Conservation (phyloP, 2,888 invertebrate species). For the Xanthostigma xanthostigma region DNA sequence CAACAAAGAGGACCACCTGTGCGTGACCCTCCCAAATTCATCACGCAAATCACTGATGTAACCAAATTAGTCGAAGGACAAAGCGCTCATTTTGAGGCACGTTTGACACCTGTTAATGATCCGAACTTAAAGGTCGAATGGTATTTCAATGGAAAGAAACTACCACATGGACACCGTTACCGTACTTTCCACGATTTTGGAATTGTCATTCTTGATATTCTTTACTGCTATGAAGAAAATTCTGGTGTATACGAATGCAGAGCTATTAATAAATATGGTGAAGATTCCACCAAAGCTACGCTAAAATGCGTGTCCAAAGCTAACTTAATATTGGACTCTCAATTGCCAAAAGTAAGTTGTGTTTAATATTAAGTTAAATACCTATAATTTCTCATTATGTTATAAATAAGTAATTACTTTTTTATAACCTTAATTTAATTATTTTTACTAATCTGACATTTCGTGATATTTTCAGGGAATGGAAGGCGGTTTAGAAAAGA, state of each 20-base stretch:
- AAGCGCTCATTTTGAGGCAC: slow-evolving; percentile 85
- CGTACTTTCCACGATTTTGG: slow-evolving; percentile 97
- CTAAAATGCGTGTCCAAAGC: slow-evolving; percentile 79
- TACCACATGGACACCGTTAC: slow-evolving; percentile 90
- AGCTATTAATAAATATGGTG: slow-evolving; percentile 82
- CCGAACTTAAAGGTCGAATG: slow-evolving; percentile 90
- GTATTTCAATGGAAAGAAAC: slow-evolving; percentile 84
- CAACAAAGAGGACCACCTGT: slow-evolving; percentile 48
- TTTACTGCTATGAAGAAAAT: slow-evolving; percentile 93
- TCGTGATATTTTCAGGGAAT: slow-evolving; percentile 46
- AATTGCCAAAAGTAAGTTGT: slow-evolving; percentile 65
- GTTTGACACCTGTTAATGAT: slow-evolving; percentile 85
- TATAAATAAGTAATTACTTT: slow-evolving; percentile 2
- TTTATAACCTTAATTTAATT: background rate
- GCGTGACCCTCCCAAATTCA: slow-evolving; percentile 75
- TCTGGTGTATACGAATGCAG: slow-evolving; percentile 88
- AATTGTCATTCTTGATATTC: slow-evolving; percentile 86
- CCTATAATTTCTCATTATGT: background rate
- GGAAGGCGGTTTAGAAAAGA: slow-evolving; percentile 89
- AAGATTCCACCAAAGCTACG: slow-evolving; percentile 70
- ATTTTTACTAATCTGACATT: slow-evolving; percentile 3
- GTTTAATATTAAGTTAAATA: background rate
- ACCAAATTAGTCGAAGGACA: slow-evolving; percentile 86
- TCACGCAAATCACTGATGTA: slow-evolving; percentile 73
- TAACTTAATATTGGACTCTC: slow-evolving; percentile 80